phyloP scores from a whole-genome alignment of 2,888 invertebrate genomes.

The Lycaena phlaeas region DNA sequence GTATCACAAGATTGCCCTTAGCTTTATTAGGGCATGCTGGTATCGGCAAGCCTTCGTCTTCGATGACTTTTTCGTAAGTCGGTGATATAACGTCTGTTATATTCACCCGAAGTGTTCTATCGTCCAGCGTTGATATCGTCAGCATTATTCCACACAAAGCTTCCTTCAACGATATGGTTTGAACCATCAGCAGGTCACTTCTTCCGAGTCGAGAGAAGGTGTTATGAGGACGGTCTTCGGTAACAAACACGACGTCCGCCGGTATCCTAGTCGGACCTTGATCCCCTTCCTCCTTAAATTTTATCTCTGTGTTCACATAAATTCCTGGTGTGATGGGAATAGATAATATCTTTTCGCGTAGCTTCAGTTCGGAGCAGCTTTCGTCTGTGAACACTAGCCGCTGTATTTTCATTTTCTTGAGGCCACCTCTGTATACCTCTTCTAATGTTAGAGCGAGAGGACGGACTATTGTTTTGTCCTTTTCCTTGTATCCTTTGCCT shows the following conservation, averaged over 20 bases:
- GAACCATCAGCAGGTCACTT: constrained; percentile 77
- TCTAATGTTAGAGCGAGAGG: constrained; percentile 66
- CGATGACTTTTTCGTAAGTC: constrained; percentile 78
- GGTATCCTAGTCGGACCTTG: constrained; percentile 81
- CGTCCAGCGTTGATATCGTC: constrained; percentile 79
- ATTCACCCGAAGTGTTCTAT: constrained; percentile 76
- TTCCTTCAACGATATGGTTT: constrained; percentile 76
- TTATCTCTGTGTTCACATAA: constrained; percentile 79
- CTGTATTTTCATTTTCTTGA: constrained; percentile 89
- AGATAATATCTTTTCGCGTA: constrained; percentile 81
- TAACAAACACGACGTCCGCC: constrained; percentile 83
- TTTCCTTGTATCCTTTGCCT: constrained; percentile 76
- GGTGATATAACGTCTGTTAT: constrained; percentile 82
- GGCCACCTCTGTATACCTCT: constrained; percentile 79
- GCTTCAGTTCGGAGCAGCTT: constrained; percentile 73
- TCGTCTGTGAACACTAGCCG: constrained; percentile 78
- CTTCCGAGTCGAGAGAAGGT: constrained; percentile 75
- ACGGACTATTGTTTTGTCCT: constrained; percentile 60
- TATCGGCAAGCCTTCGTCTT: constrained; percentile 82
- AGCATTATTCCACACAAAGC: constrained; percentile 81
- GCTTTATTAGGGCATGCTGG: constrained; percentile 72
- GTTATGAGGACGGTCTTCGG: constrained; percentile 80
- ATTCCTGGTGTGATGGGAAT: constrained; percentile 84
- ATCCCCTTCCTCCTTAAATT: constrained; percentile 86
- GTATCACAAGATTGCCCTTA: constrained; percentile 79